Percentiles rank a stretch among this genome's conserved stretches.
phyloP scores from a whole-genome alignment of 2,113 vertebrate genomes.

The Actenoides lindsayi region DNA sequence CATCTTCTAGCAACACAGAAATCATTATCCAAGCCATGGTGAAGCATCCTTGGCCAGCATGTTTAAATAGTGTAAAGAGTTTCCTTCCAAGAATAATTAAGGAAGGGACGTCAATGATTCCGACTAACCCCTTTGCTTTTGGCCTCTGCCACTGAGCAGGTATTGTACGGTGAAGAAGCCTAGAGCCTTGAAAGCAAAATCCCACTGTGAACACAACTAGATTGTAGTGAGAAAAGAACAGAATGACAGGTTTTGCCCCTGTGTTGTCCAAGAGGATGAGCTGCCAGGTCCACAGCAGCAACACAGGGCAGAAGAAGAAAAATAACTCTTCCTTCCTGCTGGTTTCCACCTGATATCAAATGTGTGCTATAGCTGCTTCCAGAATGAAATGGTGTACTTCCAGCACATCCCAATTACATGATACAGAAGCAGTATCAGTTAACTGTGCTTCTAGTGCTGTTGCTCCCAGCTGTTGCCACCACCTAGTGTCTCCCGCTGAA shows the following conservation, averaged over 20 bases:
- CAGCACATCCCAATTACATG: not conserved
- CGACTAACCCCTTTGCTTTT: not conserved
- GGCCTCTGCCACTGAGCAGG: not conserved
- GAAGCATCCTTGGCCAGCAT: not conserved
- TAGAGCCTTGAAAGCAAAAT: not conserved
- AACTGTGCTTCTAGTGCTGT: not conserved
- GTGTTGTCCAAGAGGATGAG: not conserved
- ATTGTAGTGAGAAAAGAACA: not conserved
- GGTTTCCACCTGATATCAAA: not conserved
- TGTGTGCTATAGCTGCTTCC: not conserved
- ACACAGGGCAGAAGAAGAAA: not conserved
- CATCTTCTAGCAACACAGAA: not conserved
- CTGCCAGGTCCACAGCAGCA: not conserved
- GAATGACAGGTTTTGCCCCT: not conserved
- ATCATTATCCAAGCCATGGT: not conserved
- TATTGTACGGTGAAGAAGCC: not conserved
- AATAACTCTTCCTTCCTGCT: fast-evolving
- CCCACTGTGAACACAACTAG: not conserved
- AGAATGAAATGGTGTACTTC: not conserved
- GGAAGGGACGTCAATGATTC: not conserved
- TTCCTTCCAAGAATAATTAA: not conserved
- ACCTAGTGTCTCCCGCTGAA: not conserved
- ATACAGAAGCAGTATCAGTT: not conserved
- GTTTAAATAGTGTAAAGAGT: not conserved
- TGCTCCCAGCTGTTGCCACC: not conserved